Conservation (phyloP, 2,888 invertebrate genomes). For the Acholoe squamosa region DNA sequence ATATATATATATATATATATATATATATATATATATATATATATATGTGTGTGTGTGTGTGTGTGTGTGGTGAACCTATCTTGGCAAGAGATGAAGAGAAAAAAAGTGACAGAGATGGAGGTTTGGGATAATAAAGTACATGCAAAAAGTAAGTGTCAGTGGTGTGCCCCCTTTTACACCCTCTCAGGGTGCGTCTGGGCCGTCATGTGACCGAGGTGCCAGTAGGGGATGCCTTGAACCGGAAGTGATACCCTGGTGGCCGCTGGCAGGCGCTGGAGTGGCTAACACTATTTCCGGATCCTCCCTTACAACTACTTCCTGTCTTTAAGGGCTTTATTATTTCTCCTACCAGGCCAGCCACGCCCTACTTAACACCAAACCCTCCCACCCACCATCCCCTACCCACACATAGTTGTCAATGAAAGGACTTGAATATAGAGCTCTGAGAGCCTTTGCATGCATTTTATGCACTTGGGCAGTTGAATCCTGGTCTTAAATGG, state of each 20-base stretch:
- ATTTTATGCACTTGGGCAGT: no score
- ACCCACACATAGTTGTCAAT: no score
- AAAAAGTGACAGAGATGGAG: no score
- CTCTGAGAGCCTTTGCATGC: no score
- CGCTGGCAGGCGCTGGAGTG: conserved; percentile 18
- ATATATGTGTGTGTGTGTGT: no score
- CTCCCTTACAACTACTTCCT: not conserved
- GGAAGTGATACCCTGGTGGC: not conserved
- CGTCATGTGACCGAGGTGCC: not conserved
- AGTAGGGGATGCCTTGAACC: not conserved
- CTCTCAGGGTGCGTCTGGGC: not conserved
- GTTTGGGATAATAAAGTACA: no score
- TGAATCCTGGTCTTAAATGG: no score
- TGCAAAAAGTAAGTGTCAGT: not conserved
- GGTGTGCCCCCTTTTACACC: not conserved
- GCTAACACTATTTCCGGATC: conserved; percentile 5
- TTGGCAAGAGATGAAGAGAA: no score
- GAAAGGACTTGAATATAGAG: no score
- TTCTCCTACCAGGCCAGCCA: not conserved
- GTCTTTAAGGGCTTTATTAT: conserved; percentile 1
- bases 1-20: no score
- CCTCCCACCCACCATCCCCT: not conserved
- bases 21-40: no score
- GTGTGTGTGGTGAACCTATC: no score
- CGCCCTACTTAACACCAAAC: not conserved